These are phyloP conservation scores for Amiota minor DNA, from an alignment of 2,888 invertebrate species.

Conservation along the genomic window DNA sequence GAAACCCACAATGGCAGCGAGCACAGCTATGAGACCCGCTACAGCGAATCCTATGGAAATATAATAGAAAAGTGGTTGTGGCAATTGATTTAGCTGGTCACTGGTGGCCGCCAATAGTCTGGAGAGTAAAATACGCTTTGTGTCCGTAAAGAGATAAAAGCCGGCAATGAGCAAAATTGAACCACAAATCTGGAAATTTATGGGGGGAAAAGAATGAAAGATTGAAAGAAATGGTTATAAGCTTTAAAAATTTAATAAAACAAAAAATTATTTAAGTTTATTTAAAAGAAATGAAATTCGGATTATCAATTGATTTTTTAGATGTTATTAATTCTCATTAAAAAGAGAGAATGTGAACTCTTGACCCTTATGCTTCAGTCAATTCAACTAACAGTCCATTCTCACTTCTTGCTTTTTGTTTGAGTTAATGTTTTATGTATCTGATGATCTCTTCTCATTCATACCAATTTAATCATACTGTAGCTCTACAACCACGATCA, in stretches of 20 bases:
- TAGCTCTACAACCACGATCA: no score
- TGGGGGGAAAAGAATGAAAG: background rate
- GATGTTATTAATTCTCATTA: conserved; percentile 7
- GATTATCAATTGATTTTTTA: background rate
- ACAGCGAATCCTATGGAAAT: conserved; percentile 81
- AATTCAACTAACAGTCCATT: no score
- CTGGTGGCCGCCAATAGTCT: conserved; percentile 78
- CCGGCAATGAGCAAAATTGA: conserved; percentile 82
- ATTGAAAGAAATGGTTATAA: conserved; percentile 25
- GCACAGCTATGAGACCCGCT: conserved; percentile 80
- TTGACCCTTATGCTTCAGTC: no score
- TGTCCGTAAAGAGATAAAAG: conserved; percentile 82
- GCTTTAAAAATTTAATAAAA: background rate
- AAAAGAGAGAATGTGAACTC: no score
- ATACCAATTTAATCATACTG: conserved; percentile 17
- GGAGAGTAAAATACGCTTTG: conserved; percentile 81
- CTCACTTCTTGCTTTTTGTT: conserved; percentile 5
- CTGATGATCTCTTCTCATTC: background rate
- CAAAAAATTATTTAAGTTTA: background rate
- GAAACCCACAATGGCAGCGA: conserved; percentile 83
- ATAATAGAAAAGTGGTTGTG: conserved; percentile 85
- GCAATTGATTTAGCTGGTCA: conserved; percentile 76
- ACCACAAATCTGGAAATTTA: conserved; percentile 79
- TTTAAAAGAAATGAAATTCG: background rate
- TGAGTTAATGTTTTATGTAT: background rate